These are phyloP conservation scores for Drosophila subsilvestris DNA, from an alignment of 2,888 invertebrate genomes.

Conservation along the genomic window DNA sequence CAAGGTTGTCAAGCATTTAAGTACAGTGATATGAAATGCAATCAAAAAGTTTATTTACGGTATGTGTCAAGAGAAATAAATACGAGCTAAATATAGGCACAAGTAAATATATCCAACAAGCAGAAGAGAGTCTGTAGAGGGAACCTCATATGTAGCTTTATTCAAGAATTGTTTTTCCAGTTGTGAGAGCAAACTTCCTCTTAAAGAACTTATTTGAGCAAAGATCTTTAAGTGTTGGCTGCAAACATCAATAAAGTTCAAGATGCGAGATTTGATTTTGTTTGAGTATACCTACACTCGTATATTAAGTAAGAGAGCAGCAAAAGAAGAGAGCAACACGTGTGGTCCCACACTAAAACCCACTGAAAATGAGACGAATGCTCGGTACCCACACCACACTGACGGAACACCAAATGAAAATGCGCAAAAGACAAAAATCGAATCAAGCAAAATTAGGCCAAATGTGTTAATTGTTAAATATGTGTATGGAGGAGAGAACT, in stretches of 20 bases:
- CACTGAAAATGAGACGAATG: neutral
- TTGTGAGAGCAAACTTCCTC: conserved; percentile 33
- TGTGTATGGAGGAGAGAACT: neutral
- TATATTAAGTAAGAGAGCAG: conserved; percentile 2
- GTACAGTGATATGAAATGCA: neutral
- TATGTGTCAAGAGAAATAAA: neutral
- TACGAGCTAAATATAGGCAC: neutral
- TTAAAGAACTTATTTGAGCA: neutral
- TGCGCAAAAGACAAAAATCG: conserved; percentile 31
- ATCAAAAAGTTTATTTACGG: neutral
- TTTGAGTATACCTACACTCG: conserved; percentile 6
- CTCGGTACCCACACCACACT: neutral
- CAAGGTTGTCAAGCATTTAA: conserved; percentile 6
- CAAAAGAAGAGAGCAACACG: conserved; percentile 33
- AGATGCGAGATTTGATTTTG: conserved; percentile 21
- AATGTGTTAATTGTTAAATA: conserved; percentile 36
- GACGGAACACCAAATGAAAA: conserved; percentile 13
- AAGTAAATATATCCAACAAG: neutral
- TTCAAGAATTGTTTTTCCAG: conserved; percentile 22
- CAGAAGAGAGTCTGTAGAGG: neutral
- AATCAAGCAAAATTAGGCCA: conserved; percentile 37
- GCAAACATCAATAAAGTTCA: conserved; percentile 34
- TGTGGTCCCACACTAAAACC: conserved; percentile 16
- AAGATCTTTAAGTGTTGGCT: conserved; percentile 16
- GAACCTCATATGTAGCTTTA: neutral